Evolutionary conservation across 1,140 invertebrate genomes (phyloP).

Genomic region (Pentalonia nigronervosa): DNA sequence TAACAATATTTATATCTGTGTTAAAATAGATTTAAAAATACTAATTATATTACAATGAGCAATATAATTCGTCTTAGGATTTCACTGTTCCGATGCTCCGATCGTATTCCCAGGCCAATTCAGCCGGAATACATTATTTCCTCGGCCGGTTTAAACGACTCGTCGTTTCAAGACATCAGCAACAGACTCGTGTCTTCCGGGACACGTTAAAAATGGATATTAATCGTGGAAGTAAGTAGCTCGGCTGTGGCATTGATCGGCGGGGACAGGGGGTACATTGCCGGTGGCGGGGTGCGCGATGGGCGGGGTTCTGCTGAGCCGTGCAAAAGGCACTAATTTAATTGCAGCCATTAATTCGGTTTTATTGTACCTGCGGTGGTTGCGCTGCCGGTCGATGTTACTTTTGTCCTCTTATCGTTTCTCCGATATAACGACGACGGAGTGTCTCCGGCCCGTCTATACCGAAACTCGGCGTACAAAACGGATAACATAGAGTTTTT

Average conservation of each 20-base stretch:
- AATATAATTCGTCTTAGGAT: neutral
- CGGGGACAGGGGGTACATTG: neutral
- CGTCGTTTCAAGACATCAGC: slow-evolving; percentile 51
- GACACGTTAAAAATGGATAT: slow-evolving; percentile 58
- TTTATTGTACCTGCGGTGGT: slow-evolving; percentile 55
- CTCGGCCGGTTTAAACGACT: slow-evolving; percentile 37
- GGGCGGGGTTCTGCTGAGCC: slow-evolving; percentile 52
- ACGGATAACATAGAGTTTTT: slow-evolving; percentile 1
- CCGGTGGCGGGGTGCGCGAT: neutral
- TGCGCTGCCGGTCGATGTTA: slow-evolving; percentile 26
- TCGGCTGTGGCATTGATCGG: neutral
- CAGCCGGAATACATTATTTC: slow-evolving; percentile 39
- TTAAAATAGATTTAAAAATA: neutral
- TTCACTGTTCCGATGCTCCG: neutral
- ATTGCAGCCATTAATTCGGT: slow-evolving; percentile 55
- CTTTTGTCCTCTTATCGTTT: slow-evolving; percentile 57
- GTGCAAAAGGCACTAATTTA: slow-evolving; percentile 58
- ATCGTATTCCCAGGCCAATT: slow-evolving; percentile 47
- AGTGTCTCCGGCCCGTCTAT: neutral
- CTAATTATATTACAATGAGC: neutral
- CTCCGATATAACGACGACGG: neutral
- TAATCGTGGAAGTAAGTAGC: slow-evolving; percentile 52
- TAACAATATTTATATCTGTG: neutral
- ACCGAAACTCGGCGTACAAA: neutral
- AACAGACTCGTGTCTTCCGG: slow-evolving; percentile 55